phyloP scores from a whole-genome alignment of 2,888 invertebrate genomes.

The Dicycla oo region DNA sequence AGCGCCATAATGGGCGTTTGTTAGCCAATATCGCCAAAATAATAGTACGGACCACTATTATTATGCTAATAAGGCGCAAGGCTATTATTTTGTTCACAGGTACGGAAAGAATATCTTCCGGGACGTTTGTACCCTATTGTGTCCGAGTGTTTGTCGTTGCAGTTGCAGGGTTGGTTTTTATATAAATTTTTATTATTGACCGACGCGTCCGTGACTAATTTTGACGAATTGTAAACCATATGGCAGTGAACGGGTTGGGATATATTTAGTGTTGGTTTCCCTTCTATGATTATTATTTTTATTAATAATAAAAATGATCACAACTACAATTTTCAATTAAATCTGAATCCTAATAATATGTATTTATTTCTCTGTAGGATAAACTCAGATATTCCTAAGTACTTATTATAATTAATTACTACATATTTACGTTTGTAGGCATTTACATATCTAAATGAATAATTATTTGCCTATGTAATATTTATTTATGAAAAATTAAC shows the following conservation, averaged over 20 bases:
- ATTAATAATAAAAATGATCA: slow-evolving; percentile 1
- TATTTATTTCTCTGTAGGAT: slow-evolving; percentile 18
- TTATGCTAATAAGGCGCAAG: slow-evolving; percentile 87
- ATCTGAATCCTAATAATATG: not conserved
- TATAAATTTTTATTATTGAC: slow-evolving; percentile 73
- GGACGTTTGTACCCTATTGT: slow-evolving; percentile 76
- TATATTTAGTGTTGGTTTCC: slow-evolving; percentile 31
- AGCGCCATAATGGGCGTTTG: slow-evolving; percentile 79
- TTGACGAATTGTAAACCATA: slow-evolving; percentile 84
- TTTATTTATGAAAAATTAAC: slow-evolving; percentile 15
- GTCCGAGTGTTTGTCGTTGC: slow-evolving; percentile 77
- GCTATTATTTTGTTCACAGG: slow-evolving; percentile 87
- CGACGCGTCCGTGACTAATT: slow-evolving; percentile 82
- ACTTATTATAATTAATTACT: slow-evolving; percentile 32
- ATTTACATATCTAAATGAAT: slow-evolving; percentile 3
- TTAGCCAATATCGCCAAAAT: slow-evolving; percentile 86
- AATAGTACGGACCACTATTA: slow-evolving; percentile 85
- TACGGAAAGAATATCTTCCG: slow-evolving; percentile 80
- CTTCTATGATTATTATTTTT: slow-evolving; percentile 38
- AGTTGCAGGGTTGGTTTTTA: slow-evolving; percentile 78
- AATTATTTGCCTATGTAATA: slow-evolving; percentile 5
- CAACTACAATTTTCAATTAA: slow-evolving; percentile 5
- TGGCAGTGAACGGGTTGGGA: slow-evolving; percentile 68
- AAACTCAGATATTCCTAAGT: slow-evolving; percentile 8
- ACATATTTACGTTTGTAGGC: slow-evolving; percentile 15